Base-by-base conservation (phyloP, 2,888 invertebrate genomes). In the Boloria euphrosyne region DNA sequence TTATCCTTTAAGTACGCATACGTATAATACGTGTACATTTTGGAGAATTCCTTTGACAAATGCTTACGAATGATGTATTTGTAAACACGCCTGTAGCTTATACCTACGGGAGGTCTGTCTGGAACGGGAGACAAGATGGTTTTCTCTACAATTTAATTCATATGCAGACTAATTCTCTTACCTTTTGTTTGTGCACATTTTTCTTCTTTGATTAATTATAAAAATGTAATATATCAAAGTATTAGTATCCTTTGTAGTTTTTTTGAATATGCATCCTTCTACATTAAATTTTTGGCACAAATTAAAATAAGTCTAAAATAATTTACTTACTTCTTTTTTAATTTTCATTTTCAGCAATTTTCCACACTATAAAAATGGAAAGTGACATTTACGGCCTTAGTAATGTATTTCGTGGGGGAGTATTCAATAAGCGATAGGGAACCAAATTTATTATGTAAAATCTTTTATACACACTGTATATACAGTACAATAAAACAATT, bases 351-450 rank as follows among this genome's bases (percentile, higher is more conserved):
- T n/a, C n/a, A 71, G 68, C 69, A 66, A 71, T 71, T 71, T 68
- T 68, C 63, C 58, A 74, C 78, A 75, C 80, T 78, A 79, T 79
- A 38, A 75, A 75, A 80, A 80, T 77, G 76, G 78, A 81, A 80
- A 80, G 77, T 53, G 6, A 13, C 16, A 7, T 49, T 14, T 14
- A 10, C 10, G 47, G 62, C 52, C 44, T 75, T 74, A 74, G 75
- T 78, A 86, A 86, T 86, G 87, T 85, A 86, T 85, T 84, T 80
- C 79, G 73, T 79, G 79, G 85, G 82, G 82, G 82, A 78, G 80
- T 82, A 87, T 84, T 87, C 87, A 86, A 87, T 85, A 85, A 83
- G 84, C 81, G 81, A 76, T 78, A 83, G 82, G 84, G 83, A 82
- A 78, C 16, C 38, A 71, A 62, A 73, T 72, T 67, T 10, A 10